Evolutionary conservation across 2,113 vertebrate genomes (phyloP).

Genomic region (Corynorhinus townsendii): DNA sequence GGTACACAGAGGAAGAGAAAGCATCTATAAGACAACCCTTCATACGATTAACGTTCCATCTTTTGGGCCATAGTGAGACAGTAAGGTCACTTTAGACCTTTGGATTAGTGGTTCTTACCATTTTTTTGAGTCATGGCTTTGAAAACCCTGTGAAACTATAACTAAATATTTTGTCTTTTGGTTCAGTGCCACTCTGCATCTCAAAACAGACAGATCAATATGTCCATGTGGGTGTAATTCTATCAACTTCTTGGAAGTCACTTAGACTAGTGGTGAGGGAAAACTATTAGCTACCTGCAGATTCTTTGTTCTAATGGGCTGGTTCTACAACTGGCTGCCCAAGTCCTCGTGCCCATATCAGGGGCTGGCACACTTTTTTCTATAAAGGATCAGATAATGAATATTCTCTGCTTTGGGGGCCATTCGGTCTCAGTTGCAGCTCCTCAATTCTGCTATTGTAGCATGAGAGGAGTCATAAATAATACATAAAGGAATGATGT

Average conservation of each 20-base stretch:
- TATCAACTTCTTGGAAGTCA: neutral
- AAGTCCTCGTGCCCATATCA: neutral
- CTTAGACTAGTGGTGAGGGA: neutral
- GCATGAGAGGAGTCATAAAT: neutral
- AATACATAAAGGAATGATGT: neutral
- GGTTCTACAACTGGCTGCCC: neutral
- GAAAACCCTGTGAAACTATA: neutral
- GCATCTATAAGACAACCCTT: neutral
- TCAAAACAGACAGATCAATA: neutral
- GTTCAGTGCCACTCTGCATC: neutral
- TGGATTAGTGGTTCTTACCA: neutral
- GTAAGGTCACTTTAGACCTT: neutral
- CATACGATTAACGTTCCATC: accelerated
- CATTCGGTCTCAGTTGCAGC: accelerated
- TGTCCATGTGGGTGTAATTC: neutral
- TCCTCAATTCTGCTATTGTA: neutral
- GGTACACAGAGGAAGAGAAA: accelerated
- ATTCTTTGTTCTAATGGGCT: neutral
- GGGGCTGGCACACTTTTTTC: neutral
- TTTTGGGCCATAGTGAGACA: neutral
- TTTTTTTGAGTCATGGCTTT: neutral
- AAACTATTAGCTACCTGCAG: neutral
- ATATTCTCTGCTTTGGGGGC: neutral
- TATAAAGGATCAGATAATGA: neutral
- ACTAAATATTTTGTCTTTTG: neutral